Percentiles rank a stretch among this genome's conserved stretches.
These are phyloP conservation scores for Eumerus sabulonum DNA, from an alignment of 2,888 invertebrate genomes.

Conservation along the genomic window DNA sequence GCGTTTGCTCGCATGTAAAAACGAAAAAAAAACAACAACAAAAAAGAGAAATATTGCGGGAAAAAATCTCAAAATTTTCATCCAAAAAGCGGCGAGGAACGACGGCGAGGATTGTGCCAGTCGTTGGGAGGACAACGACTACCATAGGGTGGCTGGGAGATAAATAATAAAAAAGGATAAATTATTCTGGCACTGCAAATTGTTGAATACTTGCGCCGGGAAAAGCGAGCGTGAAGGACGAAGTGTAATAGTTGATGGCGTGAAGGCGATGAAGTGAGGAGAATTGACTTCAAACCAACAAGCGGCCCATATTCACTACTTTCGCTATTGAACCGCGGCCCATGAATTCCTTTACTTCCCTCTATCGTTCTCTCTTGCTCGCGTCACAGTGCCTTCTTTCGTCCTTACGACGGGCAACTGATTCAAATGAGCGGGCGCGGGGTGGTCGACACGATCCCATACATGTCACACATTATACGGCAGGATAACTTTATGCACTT, in stretches of 20 bases:
- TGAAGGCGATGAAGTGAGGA: conserved; percentile 35
- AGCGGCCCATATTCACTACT: conserved; percentile 3
- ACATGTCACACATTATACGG: conserved; percentile 10
- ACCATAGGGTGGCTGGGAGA: conserved; percentile 36
- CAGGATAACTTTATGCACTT: conserved; percentile 60
- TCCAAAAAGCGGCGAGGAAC: not conserved
- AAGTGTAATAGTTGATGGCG: too few relatives aligned
- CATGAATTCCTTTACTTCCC: too few relatives aligned
- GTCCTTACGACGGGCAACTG: not conserved
- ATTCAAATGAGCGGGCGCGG: too few relatives aligned
- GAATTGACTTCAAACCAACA: conserved; percentile 29
- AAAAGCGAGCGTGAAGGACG: too few relatives aligned
- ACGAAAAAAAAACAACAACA: not conserved
- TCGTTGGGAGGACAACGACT: not conserved
- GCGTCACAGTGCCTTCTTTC: too few relatives aligned
- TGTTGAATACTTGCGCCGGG: conserved; percentile 61
- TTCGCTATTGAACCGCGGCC: not conserved
- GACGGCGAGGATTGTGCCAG: not conserved
- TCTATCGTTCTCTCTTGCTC: not conserved
- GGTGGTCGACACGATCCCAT: too few relatives aligned
- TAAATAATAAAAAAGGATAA: conserved; percentile 65
- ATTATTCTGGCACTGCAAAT: conserved; percentile 63
- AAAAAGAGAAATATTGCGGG: too few relatives aligned
- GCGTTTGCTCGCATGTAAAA: conserved; percentile 28
- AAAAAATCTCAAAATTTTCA: too few relatives aligned